A percentile compares a stretch with the other conserved stretches of the same genome.
phyloP scores from a whole-genome alignment of 2,797 vertebrate genomes.

The Graptemys geographica region DNA sequence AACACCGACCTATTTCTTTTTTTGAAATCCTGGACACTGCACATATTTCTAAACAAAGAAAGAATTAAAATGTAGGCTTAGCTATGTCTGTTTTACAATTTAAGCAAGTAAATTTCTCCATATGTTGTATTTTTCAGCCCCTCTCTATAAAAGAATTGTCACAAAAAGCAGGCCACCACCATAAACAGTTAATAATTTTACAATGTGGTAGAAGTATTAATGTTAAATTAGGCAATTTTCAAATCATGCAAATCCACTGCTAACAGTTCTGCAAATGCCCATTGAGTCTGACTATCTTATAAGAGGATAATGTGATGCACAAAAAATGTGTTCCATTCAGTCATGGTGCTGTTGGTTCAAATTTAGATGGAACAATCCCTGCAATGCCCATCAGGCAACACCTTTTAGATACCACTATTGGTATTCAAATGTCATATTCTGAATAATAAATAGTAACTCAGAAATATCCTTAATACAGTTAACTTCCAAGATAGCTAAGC shows the following conservation, averaged over 20 bases:
- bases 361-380: neutral
- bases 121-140: neutral
- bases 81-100: neutral
- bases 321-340: neutral
- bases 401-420: neutral
- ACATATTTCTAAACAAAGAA: slow-evolving; percentile 91
- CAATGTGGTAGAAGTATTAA: neutral
- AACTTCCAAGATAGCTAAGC: neutral
- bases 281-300: neutral
- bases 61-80: neutral
- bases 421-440: neutral
- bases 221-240: neutral
- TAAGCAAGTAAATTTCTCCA: neutral
- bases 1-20: slow-evolving; percentile 98
- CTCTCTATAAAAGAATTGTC: neutral
- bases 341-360: neutral
- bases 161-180: neutral
- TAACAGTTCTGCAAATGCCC: neutral
- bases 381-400: neutral
- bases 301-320: neutral
- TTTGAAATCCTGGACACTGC: slow-evolving; percentile 98
- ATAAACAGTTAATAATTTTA: neutral
- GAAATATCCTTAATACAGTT: neutral
- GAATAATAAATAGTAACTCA: neutral
- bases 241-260: neutral